Evolutionary conservation across 2,888 invertebrate species (phyloP).

Genomic region (Platycnemis pennipes): DNA sequence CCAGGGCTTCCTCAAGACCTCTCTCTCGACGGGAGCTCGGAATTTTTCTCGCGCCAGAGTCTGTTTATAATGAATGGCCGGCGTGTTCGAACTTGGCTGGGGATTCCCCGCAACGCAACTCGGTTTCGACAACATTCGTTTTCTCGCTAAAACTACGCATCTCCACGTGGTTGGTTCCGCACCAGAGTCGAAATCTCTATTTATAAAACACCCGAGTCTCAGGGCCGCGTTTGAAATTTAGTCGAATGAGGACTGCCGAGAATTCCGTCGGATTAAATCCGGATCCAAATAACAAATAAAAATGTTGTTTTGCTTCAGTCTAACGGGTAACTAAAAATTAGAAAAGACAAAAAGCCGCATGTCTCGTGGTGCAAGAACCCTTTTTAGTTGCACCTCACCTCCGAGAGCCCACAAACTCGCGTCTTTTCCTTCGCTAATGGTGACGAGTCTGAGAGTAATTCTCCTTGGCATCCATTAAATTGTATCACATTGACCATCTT

Average conservation of each 20-base stretch:
- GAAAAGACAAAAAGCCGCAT: no score
- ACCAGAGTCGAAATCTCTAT: conserved; percentile 47
- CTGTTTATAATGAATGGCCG: conserved; percentile 38
- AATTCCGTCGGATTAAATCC: neutral
- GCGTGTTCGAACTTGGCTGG: conserved; percentile 44
- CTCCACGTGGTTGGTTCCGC: conserved; percentile 21
- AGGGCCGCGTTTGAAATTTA: conserved; percentile 41
- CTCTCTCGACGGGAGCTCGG: neutral
- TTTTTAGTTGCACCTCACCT: neutral
- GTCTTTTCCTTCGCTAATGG: no score
- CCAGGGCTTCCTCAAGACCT: conserved; percentile 1
- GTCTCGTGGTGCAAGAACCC: neutral
- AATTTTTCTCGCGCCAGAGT: neutral
- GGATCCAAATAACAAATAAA: neutral
- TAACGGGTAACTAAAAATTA: no score
- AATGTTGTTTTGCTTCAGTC: no score
- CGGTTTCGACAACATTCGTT: conserved; percentile 53
- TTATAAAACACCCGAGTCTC: conserved; percentile 19
- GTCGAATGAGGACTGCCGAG: neutral
- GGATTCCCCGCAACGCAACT: conserved; percentile 55
- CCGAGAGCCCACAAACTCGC: neutral
- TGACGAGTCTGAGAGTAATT: no score
- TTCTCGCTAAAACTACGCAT: conserved; percentile 54
- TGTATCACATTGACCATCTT: neutral
- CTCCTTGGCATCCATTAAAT: no score